Conservation (phyloP, 2,113 vertebrate species). For the Talpa occidentalis region DNA sequence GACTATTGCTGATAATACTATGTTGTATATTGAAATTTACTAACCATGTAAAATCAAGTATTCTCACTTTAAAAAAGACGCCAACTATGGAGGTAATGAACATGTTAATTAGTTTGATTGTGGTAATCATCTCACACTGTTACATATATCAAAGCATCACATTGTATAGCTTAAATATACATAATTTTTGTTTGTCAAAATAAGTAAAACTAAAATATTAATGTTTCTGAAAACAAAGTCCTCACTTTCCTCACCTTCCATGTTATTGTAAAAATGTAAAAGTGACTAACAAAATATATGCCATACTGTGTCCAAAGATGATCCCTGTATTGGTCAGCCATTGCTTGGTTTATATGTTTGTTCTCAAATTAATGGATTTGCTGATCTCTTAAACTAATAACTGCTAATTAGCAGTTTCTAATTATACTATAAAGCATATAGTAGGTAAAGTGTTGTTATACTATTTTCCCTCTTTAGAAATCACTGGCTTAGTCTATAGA, state of each 20-base stretch:
- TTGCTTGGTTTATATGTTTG: background rate
- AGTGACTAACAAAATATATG: background rate
- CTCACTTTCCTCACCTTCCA: background rate
- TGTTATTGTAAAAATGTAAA: background rate
- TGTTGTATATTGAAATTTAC: background rate
- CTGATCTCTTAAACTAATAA: background rate
- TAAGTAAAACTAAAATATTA: background rate
- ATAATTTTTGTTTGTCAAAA: background rate
- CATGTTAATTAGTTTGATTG: background rate
- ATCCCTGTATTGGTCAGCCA: background rate
- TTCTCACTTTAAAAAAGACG: background rate
- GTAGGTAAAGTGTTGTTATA: background rate
- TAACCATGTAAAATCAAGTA: background rate
- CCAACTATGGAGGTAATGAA: background rate
- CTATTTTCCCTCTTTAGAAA: constrained; percentile 10
- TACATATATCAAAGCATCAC: background rate
- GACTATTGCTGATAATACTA: background rate
- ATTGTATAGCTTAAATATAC: background rate
- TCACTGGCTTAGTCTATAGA: background rate
- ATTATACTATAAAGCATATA: constrained; percentile 8
- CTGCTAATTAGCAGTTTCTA: constrained; percentile 5
- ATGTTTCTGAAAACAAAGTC: background rate
- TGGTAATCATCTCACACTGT: background rate
- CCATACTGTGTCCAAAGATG: background rate
- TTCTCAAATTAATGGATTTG: background rate